Base-by-base conservation (phyloP, 2,888 invertebrate genomes). In the Hydrotaea cyrtoneurina region DNA sequence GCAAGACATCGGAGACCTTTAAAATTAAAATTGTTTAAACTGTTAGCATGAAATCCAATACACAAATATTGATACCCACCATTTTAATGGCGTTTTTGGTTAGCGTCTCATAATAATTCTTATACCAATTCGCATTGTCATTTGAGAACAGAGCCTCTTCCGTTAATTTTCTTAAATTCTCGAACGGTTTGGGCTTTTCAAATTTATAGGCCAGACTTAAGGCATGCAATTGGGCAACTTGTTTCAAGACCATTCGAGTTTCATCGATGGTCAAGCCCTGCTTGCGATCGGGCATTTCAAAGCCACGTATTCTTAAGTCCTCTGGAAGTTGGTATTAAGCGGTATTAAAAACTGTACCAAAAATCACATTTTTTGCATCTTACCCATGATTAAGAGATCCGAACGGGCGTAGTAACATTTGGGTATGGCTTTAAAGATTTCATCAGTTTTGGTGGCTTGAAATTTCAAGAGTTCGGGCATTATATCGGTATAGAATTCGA, bases 401-500 rank as follows among this genome's bases (percentile, higher is more conserved):
- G 94, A 93, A 55, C 93, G 93, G 0, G 95, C 95, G 19, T 94
- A 90, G 86, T 94, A 95, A 88, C 94, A 95, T 86, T 94, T 94
- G 0, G 95, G 95, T 81, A 94, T 93, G 0, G 94, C 93, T 82
- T 92, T 93, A 76, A 94, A 94, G 0, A 93, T 92, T n/a, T 92
- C 88, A 21, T 91, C 91, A 0, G 93, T 89, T 75, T 83, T 92
- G n/a, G 89, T 88, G 15, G 87, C 91, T 89, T 96, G 95, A 86
- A 95, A 95, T 75, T 93, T 91, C 0, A 93, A 89, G 31, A 96
- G 88, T n/a, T 94, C 94, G 7, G 96, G 95, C 94, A 96, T 94
- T 15, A 95, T 95, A 87, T 94, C 93, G 43, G 94, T 96, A 89
- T 96, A 96, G 89, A 96, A 96, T 10, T 94, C 94, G 0, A 95